These are phyloP conservation scores for Polyploca ridens DNA, from an alignment of 2,888 invertebrate species.

Conservation along the genomic window DNA sequence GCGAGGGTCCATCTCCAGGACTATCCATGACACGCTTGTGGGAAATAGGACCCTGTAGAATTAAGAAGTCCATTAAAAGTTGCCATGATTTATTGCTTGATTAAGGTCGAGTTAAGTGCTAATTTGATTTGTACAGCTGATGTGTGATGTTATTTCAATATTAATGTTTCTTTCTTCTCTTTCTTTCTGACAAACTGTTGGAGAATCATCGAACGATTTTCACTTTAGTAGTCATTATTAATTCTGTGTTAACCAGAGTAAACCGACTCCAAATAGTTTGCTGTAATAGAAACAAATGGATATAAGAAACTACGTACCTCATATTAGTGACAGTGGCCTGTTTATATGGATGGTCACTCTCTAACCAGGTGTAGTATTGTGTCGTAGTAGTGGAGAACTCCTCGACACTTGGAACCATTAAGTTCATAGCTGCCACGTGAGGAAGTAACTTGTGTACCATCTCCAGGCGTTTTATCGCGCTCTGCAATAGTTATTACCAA, in stretches of 20 bases:
- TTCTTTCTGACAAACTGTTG: too few species aligned
- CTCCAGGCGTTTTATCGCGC: slow-evolving; percentile 93
- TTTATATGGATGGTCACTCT: slow-evolving; percentile 98
- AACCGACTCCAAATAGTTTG: background rate
- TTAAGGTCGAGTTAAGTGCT: too few species aligned
- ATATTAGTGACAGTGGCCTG: slow-evolving; percentile 94
- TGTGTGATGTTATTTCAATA: too few species aligned
- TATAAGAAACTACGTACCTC: slow-evolving; percentile 75
- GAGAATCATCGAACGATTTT: too few species aligned
- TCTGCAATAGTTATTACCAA: slow-evolving; percentile 78
- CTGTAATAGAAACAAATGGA: too few species aligned
- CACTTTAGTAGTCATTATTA: too few species aligned
- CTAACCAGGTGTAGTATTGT: slow-evolving; percentile 95
- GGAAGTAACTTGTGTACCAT: slow-evolving; percentile 95
- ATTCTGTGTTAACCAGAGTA: too few species aligned
- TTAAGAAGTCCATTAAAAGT: background rate
- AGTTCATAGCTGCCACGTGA: slow-evolving; percentile 93
- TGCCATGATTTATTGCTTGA: too few species aligned
- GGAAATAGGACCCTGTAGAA: slow-evolving; percentile 92
- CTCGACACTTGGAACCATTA: slow-evolving; percentile 74
- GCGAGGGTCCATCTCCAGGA: slow-evolving; percentile 95
- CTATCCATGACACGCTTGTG: slow-evolving; percentile 94
- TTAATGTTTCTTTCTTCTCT: too few species aligned
- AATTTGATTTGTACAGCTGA: too few species aligned
- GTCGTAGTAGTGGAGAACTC: slow-evolving; percentile 87